phyloP scores from a whole-genome alignment of 1,140 invertebrate species.

The Dendroctonus valens region DNA sequence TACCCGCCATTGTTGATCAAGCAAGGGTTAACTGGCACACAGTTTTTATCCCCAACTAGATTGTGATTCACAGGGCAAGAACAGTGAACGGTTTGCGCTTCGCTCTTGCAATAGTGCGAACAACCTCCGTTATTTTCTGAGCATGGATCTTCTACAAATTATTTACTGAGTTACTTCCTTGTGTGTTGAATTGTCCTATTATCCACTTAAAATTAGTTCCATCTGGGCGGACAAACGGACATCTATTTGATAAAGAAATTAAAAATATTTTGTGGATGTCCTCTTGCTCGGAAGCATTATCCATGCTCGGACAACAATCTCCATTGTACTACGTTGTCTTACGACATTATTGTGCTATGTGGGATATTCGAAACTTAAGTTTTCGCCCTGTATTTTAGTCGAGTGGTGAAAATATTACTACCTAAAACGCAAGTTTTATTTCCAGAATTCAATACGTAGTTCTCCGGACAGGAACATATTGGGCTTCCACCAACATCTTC shows the following conservation, averaged over 20 bases:
- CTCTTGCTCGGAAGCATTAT: too few species aligned
- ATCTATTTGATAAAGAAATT: too few species aligned
- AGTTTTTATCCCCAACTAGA: conserved; percentile 57
- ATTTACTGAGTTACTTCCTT: too few species aligned
- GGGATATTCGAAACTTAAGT: too few species aligned
- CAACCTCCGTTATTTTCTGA: conserved; percentile 64
- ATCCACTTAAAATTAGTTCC: too few species aligned
- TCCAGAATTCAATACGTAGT: conserved; percentile 51
- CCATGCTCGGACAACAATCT: too few species aligned
- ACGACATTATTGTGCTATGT: too few species aligned
- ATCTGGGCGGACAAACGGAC: too few species aligned
- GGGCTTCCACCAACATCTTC: conserved; percentile 40
- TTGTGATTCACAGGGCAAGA: conserved; percentile 54
- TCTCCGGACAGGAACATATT: conserved; percentile 59
- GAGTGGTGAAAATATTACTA: background rate
- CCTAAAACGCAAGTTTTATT: conserved; percentile 40
- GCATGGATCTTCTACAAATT: conserved; percentile 59
- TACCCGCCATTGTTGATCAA: conserved; percentile 57
- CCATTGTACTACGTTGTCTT: too few species aligned
- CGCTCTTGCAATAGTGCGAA: conserved; percentile 61
- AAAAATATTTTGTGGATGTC: too few species aligned
- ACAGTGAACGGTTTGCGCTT: conserved; percentile 51
- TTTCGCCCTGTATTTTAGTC: too few species aligned
- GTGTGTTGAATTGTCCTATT: too few species aligned
- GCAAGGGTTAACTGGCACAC: conserved; percentile 69